Evolutionary conservation across 2,888 invertebrate genomes (phyloP), one percentile per base, ranked within the genome.

Genomic region (Sesia apiformis): DNA sequence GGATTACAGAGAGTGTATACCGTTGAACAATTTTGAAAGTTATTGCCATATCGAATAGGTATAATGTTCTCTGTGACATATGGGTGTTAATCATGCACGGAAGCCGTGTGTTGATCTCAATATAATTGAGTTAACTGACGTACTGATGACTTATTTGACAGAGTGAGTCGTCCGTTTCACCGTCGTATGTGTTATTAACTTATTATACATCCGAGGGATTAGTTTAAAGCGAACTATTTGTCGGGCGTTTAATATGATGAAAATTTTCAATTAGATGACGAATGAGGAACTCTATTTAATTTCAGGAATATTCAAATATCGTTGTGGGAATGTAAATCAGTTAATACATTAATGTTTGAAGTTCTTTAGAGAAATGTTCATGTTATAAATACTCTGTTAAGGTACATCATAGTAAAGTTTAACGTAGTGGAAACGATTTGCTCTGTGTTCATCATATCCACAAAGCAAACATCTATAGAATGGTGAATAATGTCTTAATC

Each of bases 101-200:
- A 81, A 86, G 87, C 79, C 72, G 80, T 81, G 79, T 88, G 88
- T 88, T 89, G 88, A 87, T 89, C 89, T 82, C 81, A 62, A 69
- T 75, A 83, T 88, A 89, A 89, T 88, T 87, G 88, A 86, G 86
- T 85, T 87, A 86, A 84, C 88, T 85, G 86, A 86, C 86, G 78
- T 76, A 73, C 77, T 86, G 86, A 87, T 86, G 88, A 88, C 87
- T 88, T 87, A 88, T 89, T 87, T 88, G 88, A 85, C 84, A 81
- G 81, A 81, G 70, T 78, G 81, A 81, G 78, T 74, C 76, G 81
- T 84, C 70, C 76, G 78, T 82, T 84, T 80, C 75, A 78, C 78
- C 61, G 63, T 63, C 62, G 66, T 61, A 64, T 64, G 59, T 50
- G 46, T 46, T 46, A 46, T 46, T 46, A 23, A 23, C 23, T 23